phyloP scores from a whole-genome alignment of 2,888 invertebrate genomes.

The Philopedon plagiatum region DNA sequence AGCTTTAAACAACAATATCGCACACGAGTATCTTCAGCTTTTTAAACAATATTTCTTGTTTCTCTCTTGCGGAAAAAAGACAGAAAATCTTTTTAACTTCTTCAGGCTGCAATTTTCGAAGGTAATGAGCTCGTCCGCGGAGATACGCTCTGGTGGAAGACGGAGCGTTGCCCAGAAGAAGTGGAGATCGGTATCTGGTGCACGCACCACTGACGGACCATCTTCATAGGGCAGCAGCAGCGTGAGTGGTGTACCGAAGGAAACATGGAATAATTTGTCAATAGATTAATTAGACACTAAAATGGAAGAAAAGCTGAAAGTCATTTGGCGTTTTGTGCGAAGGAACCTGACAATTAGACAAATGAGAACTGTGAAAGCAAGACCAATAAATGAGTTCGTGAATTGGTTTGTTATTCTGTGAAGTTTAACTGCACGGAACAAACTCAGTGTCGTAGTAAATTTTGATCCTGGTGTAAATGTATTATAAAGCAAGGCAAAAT shows the following conservation, averaged over 20 bases:
- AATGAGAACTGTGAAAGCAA: background rate
- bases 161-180: slow-evolving; percentile 46
- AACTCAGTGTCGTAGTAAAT: background rate
- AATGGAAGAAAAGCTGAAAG: background rate
- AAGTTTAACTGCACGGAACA: background rate
- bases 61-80: background rate
- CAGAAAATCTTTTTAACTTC: slow-evolving; percentile 18
- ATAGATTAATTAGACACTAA: slow-evolving; percentile 3
- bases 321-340: background rate
- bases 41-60: slow-evolving; percentile 19
- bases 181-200: slow-evolving; percentile 45
- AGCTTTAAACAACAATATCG: slow-evolving; percentile 28
- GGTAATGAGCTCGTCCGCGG: slow-evolving; percentile 48
- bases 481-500: too few species aligned
- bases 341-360: background rate
- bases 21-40: slow-evolving; percentile 33
- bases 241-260: background rate
- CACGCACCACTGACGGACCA: slow-evolving; percentile 43
- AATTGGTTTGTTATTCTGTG: background rate
- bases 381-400: background rate
- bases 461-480: too few species aligned
- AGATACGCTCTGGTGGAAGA: slow-evolving; percentile 44
- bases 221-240: slow-evolving; percentile 35
- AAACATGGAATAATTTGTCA: slow-evolving; percentile 38
- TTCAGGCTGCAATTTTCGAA: slow-evolving; percentile 46